A percentile compares a stretch with the other conserved stretches of the same genome.
These are phyloP conservation scores for Sciurus carolinensis DNA, from an alignment of 2,797 vertebrate genomes.

Conservation along the genomic window DNA sequence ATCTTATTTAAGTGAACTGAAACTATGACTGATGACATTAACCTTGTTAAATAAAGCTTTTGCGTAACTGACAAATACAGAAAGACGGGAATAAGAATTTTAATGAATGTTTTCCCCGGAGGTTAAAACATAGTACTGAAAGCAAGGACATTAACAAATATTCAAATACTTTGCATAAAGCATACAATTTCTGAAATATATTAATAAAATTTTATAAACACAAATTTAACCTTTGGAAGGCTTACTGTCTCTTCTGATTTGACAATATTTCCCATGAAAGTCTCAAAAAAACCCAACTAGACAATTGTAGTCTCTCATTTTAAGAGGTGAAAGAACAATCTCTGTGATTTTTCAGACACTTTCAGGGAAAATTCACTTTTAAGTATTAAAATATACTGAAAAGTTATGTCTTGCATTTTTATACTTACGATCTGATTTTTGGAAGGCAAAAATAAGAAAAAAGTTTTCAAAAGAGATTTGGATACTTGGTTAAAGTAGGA, in stretches of 20 bases:
- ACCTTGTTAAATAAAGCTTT: neutral
- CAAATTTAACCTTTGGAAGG: neutral
- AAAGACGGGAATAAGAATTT: slow-evolving; percentile 12
- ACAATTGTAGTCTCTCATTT: neutral
- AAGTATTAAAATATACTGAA: neutral
- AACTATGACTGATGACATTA: neutral
- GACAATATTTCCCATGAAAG: neutral
- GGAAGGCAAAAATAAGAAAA: neutral
- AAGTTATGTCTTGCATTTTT: neutral
- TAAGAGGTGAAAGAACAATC: slow-evolving; percentile 2
- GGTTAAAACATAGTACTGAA: slow-evolving; percentile 54
- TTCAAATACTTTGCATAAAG: neutral
- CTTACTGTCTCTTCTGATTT: slow-evolving; percentile 4
- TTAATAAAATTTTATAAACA: slow-evolving; percentile 46
- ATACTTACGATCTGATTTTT: neutral
- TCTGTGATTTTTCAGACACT: slow-evolving; percentile 34
- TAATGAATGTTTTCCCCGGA: slow-evolving; percentile 14
- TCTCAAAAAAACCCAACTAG: slow-evolving; percentile 36
- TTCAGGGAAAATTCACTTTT: neutral
- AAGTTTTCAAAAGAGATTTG: neutral
- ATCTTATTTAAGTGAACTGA: slow-evolving; percentile 36
- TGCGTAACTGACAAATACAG: neutral
- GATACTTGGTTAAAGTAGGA: neutral
- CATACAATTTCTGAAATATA: slow-evolving; percentile 38
- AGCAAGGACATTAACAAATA: neutral